A percentile compares a stretch with the other conserved stretches of the same genome.
These are phyloP conservation scores for Gryllus bimaculatus DNA, from an alignment of 1,140 invertebrate species.

Conservation along the genomic window DNA sequence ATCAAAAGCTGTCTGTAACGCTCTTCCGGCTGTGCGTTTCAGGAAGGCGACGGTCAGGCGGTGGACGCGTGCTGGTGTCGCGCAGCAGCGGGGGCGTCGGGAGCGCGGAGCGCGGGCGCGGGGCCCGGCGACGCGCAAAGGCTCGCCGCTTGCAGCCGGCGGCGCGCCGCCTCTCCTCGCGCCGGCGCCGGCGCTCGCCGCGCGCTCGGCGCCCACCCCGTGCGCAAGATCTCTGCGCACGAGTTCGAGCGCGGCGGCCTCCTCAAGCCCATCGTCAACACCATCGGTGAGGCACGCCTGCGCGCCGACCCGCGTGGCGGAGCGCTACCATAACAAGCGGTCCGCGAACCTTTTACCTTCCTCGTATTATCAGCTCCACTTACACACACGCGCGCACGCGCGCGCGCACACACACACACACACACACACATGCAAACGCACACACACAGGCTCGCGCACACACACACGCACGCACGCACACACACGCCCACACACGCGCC, in stretches of 20 bases:
- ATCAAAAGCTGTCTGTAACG: too few relatives aligned
- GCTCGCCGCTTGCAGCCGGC: too few relatives aligned
- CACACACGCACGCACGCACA: too few relatives aligned
- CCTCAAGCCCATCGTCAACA: conserved; percentile 80
- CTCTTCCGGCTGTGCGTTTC: conserved; percentile 29
- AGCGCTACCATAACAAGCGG: neutral
- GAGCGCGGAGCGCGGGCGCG: conserved; percentile 52
- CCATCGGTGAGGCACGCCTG: conserved; percentile 36
- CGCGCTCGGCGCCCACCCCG: conserved; percentile 82
- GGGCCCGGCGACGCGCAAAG: conserved; percentile 86
- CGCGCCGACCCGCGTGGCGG: neutral
- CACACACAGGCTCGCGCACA: too few relatives aligned
- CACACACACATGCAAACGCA: too few relatives aligned
- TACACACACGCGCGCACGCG: too few relatives aligned
- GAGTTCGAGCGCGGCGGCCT: conserved; percentile 88
- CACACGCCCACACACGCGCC: too few relatives aligned
- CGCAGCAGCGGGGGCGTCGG: conserved; percentile 35
- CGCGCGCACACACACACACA: too few relatives aligned
- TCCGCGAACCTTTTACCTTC: too few relatives aligned
- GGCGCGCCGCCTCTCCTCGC: conserved; percentile 29
- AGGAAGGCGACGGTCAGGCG: conserved; percentile 85
- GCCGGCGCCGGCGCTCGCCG: conserved; percentile 65
- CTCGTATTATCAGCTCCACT: too few relatives aligned
- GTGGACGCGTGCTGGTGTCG: conserved; percentile 83
- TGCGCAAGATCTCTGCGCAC: conserved; percentile 90